Evolutionary conservation across 2,888 invertebrate species (phyloP).

Genomic region (Chloroclysta siterata): DNA sequence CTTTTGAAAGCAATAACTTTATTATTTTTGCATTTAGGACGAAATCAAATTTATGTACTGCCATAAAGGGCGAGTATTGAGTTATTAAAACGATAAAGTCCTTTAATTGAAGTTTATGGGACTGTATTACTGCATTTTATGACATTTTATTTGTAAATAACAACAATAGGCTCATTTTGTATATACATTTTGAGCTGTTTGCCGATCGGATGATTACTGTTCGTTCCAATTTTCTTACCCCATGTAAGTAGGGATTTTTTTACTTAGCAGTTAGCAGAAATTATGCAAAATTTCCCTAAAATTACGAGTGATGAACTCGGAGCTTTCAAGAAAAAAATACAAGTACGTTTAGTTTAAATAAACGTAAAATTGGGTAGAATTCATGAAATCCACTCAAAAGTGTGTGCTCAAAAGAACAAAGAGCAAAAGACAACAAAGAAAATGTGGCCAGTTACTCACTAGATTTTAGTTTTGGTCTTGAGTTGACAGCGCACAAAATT

Average conservation of each 20-base stretch:
- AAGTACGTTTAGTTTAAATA: too few species aligned
- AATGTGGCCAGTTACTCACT: slow-evolving; percentile 26
- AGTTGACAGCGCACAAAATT: slow-evolving; percentile 36
- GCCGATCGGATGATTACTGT: too few species aligned
- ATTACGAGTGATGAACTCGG: too few species aligned
- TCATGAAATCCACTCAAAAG: neutral
- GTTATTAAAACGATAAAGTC: slow-evolving; percentile 21
- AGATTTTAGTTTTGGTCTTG: slow-evolving; percentile 34
- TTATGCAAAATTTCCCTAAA: too few species aligned
- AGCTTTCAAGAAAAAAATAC: too few species aligned
- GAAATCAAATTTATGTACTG: slow-evolving; percentile 20
- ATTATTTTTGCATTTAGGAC: slow-evolving; percentile 32
- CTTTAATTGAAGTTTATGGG: slow-evolving; percentile 1
- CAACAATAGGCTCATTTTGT: too few species aligned
- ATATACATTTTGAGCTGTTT: too few species aligned
- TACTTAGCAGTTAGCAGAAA: too few species aligned
- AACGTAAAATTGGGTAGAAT: too few species aligned
- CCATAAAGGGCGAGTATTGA: slow-evolving; percentile 14
- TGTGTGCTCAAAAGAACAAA: neutral
- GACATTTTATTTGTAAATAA: neutral
- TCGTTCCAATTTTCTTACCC: too few species aligned
- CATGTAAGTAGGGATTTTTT: too few species aligned
- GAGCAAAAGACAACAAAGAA: slow-evolving; percentile 10
- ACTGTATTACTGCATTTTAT: neutral
- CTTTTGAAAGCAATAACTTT: slow-evolving; percentile 34